phyloP scores from a whole-genome alignment of 2,888 invertebrate species.

The Eilema caniola region DNA sequence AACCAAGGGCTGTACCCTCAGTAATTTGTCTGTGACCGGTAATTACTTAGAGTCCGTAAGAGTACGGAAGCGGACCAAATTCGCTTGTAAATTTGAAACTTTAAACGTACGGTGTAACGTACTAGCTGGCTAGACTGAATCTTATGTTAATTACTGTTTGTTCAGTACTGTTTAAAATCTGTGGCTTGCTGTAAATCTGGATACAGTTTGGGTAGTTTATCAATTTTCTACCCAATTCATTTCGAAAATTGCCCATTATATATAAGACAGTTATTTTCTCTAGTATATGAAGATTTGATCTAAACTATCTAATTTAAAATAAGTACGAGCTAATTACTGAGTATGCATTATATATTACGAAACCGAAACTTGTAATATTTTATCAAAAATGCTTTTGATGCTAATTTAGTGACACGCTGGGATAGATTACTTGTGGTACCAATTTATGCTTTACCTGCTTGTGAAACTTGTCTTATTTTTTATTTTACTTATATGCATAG shows the following conservation, averaged over 20 bases:
- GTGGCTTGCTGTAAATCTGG: background rate
- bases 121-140: slow-evolving; percentile 22
- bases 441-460: too few relatives aligned
- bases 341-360: background rate
- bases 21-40: slow-evolving; percentile 55
- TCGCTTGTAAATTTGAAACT: slow-evolving; percentile 52
- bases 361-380: background rate
- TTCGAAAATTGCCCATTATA: background rate
- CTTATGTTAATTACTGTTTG: slow-evolving; percentile 35
- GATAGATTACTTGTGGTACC: too few relatives aligned
- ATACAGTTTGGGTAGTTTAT: background rate
- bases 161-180: slow-evolving; percentile 14
- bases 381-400: too few relatives aligned
- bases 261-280: background rate
- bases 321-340: too few relatives aligned
- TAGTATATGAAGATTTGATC: background rate
- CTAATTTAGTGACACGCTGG: background rate
- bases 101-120: slow-evolving; percentile 38
- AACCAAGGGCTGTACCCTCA: slow-evolving; percentile 47
- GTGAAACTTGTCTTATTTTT: background rate
- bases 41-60: slow-evolving; percentile 51
- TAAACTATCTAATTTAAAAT: background rate
- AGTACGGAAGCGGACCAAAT: slow-evolving; percentile 41
- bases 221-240: background rate
- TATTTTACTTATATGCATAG: background rate